Evolutionary conservation across 1,140 invertebrate species (phyloP).

Genomic region (Drosophila busckii): DNA sequence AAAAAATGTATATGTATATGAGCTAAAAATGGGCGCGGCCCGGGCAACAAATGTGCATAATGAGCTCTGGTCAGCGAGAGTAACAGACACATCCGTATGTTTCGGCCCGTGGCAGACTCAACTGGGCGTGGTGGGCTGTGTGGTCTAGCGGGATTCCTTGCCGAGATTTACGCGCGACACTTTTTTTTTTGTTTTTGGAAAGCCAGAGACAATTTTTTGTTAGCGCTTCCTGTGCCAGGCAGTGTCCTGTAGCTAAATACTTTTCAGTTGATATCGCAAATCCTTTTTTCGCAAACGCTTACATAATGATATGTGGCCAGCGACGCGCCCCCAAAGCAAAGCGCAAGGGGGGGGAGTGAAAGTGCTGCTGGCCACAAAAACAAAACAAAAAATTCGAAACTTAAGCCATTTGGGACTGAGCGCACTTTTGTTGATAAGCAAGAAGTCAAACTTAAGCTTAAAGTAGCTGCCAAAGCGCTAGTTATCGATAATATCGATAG

Average conservation of each 20-base stretch:
- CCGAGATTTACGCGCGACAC: slow-evolving; percentile 68
- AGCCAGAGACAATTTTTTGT: neutral
- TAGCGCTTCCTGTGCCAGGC: neutral
- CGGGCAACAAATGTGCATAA: slow-evolving; percentile 77
- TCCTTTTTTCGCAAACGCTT: slow-evolving; percentile 61
- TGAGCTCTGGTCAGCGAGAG: slow-evolving; percentile 64
- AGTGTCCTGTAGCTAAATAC: slow-evolving; percentile 46
- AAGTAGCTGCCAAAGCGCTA: no score
- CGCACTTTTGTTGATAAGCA: no score
- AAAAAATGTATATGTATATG: slow-evolving; percentile 13
- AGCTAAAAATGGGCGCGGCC: slow-evolving; percentile 12
- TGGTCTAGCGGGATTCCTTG: slow-evolving; percentile 1
- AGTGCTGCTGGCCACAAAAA: neutral
- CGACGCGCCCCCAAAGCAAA: neutral
- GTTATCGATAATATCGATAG: no score
- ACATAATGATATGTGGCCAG: slow-evolving; percentile 67
- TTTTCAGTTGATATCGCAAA: slow-evolving; percentile 70
- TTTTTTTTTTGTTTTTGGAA: slow-evolving; percentile 9
- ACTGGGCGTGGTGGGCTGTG: slow-evolving; percentile 2
- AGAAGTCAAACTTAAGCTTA: no score
- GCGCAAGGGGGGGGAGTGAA: neutral
- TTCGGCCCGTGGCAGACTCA: no score
- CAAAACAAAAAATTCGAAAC: neutral
- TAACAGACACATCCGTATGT: no score
- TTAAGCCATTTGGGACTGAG: no score